Evolutionary conservation across 2,797 vertebrate species (phyloP).

Genomic region (Synaphobranchus kaupii): DNA sequence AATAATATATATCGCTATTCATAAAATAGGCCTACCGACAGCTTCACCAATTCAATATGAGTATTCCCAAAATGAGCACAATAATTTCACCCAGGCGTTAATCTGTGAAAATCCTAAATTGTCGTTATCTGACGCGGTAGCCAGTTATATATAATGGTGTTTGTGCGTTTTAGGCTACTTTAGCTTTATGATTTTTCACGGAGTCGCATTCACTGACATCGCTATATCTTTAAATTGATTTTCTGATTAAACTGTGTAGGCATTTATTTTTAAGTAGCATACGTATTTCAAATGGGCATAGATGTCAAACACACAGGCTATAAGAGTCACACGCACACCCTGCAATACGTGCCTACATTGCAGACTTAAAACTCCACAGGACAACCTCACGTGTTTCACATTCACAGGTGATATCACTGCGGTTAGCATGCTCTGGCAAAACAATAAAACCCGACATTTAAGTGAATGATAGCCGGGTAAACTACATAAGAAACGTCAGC

Average conservation of each 20-base stretch:
- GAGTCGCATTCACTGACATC: neutral
- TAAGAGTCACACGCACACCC: neutral
- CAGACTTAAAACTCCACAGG: constrained; percentile 6
- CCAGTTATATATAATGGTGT: neutral
- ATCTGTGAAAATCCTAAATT: neutral
- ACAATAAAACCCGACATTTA: neutral
- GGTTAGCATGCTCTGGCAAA: neutral
- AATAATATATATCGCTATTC: neutral
- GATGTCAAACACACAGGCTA: neutral
- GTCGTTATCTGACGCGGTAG: neutral
- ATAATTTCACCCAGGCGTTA: neutral
- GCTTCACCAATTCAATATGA: neutral
- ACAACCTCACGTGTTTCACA: neutral
- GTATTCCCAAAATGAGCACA: neutral
- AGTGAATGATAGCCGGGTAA: neutral
- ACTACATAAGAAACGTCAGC: neutral
- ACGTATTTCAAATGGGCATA: neutral
- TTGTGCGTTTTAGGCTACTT: neutral
- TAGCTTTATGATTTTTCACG: neutral
- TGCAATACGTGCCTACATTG: neutral
- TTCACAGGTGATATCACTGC: constrained; percentile 22
- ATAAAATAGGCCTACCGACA: neutral
- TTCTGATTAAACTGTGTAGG: neutral
- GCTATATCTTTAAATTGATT: neutral
- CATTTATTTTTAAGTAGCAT: neutral